Evolutionary conservation across 2,888 invertebrate species (phyloP).

Genomic region (Tiliacea citrago): DNA sequence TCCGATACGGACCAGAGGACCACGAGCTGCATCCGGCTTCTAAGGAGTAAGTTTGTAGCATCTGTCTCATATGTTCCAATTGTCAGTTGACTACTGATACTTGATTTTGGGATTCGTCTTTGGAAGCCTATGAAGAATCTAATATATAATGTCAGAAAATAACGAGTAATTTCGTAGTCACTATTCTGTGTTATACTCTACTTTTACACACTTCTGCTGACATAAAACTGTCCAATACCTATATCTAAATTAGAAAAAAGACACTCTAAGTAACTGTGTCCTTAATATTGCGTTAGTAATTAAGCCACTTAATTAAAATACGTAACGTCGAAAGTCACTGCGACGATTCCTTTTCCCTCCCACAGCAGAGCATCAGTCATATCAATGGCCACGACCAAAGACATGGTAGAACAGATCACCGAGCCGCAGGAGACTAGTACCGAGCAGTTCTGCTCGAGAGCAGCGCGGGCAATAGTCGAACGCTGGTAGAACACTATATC

Average conservation of each 20-base stretch:
- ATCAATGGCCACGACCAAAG: constrained; percentile 72
- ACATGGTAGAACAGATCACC: constrained; percentile 59
- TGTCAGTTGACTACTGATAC: background rate
- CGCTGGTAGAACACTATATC: constrained; percentile 51
- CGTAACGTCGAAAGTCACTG: constrained; percentile 31
- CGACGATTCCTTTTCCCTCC: constrained; percentile 53
- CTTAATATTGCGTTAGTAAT: background rate
- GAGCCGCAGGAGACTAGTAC: constrained; percentile 48
- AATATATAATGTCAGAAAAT: background rate
- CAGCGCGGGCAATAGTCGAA: constrained; percentile 53
- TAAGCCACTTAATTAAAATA: background rate
- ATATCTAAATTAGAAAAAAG: background rate
- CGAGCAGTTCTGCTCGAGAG: constrained; percentile 58
- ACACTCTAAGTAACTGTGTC: background rate
- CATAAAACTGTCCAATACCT: background rate
- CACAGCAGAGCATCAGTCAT: constrained; percentile 72
- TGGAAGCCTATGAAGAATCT: background rate
- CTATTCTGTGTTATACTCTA: background rate
- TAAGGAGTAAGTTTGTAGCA: constrained; percentile 87
- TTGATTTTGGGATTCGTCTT: background rate
- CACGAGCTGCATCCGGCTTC: constrained; percentile 87
- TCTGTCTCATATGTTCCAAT: background rate
- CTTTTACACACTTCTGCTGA: background rate
- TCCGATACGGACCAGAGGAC: constrained; percentile 91
- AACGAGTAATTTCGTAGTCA: background rate